Evolutionary conservation across 2,888 invertebrate species (phyloP).

Genomic region (Phlogophora meticulosa): DNA sequence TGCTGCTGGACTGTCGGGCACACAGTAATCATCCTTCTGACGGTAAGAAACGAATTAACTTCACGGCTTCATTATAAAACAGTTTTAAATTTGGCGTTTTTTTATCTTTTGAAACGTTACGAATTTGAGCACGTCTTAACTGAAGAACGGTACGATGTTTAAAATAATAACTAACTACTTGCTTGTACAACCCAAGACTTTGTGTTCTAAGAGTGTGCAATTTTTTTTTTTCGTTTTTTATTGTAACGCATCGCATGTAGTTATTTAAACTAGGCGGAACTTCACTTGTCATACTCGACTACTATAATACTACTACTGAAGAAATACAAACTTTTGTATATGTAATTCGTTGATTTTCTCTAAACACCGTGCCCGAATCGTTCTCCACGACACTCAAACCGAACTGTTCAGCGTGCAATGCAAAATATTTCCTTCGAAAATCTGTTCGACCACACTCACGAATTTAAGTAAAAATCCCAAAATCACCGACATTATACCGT

Average conservation of each 20-base stretch:
- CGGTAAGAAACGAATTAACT: constrained; percentile 73
- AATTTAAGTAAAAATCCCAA: too few relatives aligned
- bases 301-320: not conserved
- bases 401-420: too few relatives aligned
- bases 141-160: not conserved
- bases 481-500: not conserved
- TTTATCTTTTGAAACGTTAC: not conserved
- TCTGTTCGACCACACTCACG: too few relatives aligned
- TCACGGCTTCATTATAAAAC: too few relatives aligned
- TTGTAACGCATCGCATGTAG: not conserved
- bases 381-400: not conserved
- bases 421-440: too few relatives aligned
- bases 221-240: constrained; percentile 1
- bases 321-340: not conserved
- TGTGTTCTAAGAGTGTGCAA: not conserved
- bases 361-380: not conserved
- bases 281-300: too few relatives aligned
- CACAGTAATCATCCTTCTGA: constrained; percentile 80
- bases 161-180: not conserved
- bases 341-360: too few relatives aligned
- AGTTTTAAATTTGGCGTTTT: not conserved
- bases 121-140: not conserved
- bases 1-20: constrained; percentile 94
- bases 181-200: not conserved
- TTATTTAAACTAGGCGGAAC: not conserved